Conservation (phyloP, 2,888 invertebrate species). For the Acanthacorydalis orientalis region DNA sequence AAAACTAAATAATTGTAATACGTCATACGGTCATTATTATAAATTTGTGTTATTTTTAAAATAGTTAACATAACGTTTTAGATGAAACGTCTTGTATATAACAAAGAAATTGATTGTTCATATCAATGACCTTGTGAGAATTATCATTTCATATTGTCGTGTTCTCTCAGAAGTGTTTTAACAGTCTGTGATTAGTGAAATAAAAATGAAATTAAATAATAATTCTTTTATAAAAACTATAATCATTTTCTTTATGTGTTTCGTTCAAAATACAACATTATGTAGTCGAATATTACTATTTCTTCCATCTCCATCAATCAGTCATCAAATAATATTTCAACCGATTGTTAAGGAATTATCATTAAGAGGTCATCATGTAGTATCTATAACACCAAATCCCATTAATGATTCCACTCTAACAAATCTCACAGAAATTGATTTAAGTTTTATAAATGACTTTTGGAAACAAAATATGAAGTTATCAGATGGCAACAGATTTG, state of each 20-base stretch:
- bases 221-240: too few relatives aligned
- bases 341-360: conserved; percentile 24
- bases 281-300: conserved; percentile 1
- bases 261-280: too few relatives aligned
- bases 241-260: too few relatives aligned
- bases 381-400: conserved; percentile 13
- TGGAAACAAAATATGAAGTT: background rate
- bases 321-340: conserved; percentile 29
- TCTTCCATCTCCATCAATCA: conserved; percentile 24
- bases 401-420: background rate
- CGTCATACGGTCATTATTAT: too few relatives aligned
- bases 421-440: conserved; percentile 7
- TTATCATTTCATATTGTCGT: too few relatives aligned
- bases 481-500: background rate
- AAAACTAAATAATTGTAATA: too few relatives aligned
- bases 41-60: background rate
- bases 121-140: background rate
- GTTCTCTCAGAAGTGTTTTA: too few relatives aligned
- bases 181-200: background rate
- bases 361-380: conserved; percentile 16
- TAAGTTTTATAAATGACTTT: background rate
- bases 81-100: background rate
- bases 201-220: too few relatives aligned
- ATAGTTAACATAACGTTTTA: background rate
- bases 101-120: background rate